phyloP scores from a whole-genome alignment of 2,888 invertebrate species.

The Hyles lineata region DNA sequence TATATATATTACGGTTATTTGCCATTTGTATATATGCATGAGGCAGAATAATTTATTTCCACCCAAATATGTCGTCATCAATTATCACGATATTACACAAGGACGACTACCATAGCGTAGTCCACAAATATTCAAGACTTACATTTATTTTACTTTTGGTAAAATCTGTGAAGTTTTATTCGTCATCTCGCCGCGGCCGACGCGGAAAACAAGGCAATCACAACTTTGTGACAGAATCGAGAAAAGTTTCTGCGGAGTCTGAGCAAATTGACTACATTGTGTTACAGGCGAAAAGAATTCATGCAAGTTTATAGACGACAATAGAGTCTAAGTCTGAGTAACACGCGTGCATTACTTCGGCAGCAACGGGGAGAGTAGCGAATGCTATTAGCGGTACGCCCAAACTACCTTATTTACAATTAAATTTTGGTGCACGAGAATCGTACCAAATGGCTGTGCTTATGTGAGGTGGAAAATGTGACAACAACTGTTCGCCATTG shows the following conservation, averaged over 20 bases:
- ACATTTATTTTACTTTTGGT: slow-evolving; percentile 33
- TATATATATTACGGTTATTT: slow-evolving; percentile 42
- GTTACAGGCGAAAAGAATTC: slow-evolving; percentile 51
- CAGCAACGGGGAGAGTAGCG: background rate
- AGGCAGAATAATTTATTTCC: background rate
- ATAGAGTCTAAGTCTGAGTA: background rate
- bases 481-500: background rate
- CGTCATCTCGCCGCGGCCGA: slow-evolving; percentile 64
- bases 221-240: slow-evolving; percentile 66
- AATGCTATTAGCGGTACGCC: background rate
- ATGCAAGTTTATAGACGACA: slow-evolving; percentile 23
- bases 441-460: background rate
- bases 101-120: background rate
- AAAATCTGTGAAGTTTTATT: slow-evolving; percentile 62
- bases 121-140: slow-evolving; percentile 31
- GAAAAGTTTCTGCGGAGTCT: slow-evolving; percentile 63
- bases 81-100: background rate
- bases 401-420: background rate
- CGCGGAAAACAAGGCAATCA: slow-evolving; percentile 77
- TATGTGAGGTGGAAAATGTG: background rate
- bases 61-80: background rate
- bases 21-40: background rate
- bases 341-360: slow-evolving; percentile 3
- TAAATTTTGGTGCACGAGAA: background rate
- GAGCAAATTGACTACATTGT: slow-evolving; percentile 76